Base-by-base conservation (phyloP, 2,797 vertebrate genomes). In the Echeneis naucrates region DNA sequence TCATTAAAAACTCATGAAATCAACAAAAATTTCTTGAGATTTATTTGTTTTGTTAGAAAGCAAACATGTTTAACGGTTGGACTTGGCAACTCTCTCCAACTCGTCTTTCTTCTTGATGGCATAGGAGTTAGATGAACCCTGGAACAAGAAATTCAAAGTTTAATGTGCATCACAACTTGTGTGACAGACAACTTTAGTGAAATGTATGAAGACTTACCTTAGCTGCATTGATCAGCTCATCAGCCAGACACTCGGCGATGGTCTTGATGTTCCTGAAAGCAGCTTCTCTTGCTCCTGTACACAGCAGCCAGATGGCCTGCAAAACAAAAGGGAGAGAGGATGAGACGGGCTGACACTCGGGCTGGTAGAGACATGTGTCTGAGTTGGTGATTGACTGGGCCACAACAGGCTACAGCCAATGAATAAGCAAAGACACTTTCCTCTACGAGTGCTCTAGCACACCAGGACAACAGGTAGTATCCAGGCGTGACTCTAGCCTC, bases 101-200 rank as follows among this genome's bases (percentile, higher is more conserved):
- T 99, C 97, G 0, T 99, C 97, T 78, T 99, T 99, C 94, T 99
- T 99, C 95, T 98, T 98, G 94, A 99, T 99, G 80, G 97, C 97
- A 0, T 99, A 99, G 8, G 97, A 99, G 91, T 99, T 99, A 63
- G 97, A 98, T 2, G 97, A 98, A 77, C 97, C 97, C 97, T 98
- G 87, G 2, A 72, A 72, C 26, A 0, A 75, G 7, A 47, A 3
- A 72, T 13, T 1, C 2, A 0, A 2, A 8, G 7, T 42, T 80
- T 30, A 76, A 3, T 50, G 65, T 8, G n/a, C 6, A 40, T 13
- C 0, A 26, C 13, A 45, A 14, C 19, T 45, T 2, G 16, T 27
- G 5, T 42, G 1, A 58, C n/a, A 24, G n/a, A 56, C 30, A n/a
- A n/a, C n/a, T n/a, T 42, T 7, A 6, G 17, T 42, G 16, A 42